Evolutionary conservation across 2,797 vertebrate genomes (phyloP).

Genomic region (Podargus strigoides): DNA sequence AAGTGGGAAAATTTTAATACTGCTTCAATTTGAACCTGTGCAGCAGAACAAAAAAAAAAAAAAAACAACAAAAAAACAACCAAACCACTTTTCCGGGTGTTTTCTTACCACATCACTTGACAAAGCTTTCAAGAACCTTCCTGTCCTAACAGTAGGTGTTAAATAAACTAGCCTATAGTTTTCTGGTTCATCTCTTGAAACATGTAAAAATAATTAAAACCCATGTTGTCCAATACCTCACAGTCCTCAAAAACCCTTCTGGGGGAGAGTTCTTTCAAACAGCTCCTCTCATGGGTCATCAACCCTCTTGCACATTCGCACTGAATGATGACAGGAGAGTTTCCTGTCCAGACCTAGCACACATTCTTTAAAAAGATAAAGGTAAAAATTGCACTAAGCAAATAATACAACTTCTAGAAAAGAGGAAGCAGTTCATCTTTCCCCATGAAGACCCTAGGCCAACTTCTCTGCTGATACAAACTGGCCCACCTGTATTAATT

Average conservation of each 20-base stretch:
- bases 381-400: not conserved
- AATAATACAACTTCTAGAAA: not conserved
- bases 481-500: not conserved
- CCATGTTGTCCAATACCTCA: not conserved
- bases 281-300: not conserved
- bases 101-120: not conserved
- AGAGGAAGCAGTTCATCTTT: not conserved
- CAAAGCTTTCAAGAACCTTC: not conserved
- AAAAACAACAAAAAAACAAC: not conserved
- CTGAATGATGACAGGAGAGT: not conserved
- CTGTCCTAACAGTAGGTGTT: not conserved
- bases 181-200: not conserved
- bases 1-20: rapidly evolving
- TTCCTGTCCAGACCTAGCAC: not conserved
- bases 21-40: not conserved
- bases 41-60: not conserved
- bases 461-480: not conserved
- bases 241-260: not conserved
- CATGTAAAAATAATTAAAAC: not conserved
- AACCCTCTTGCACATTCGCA: not conserved
- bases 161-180: not conserved
- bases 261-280: not conserved
- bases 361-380: not conserved
- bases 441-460: not conserved
- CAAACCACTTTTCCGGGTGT: not conserved